These are phyloP conservation scores for Henricia sp. DNA, from an alignment of 53 echinoderm and acorn worm genomes.

Conservation along the genomic window DNA sequence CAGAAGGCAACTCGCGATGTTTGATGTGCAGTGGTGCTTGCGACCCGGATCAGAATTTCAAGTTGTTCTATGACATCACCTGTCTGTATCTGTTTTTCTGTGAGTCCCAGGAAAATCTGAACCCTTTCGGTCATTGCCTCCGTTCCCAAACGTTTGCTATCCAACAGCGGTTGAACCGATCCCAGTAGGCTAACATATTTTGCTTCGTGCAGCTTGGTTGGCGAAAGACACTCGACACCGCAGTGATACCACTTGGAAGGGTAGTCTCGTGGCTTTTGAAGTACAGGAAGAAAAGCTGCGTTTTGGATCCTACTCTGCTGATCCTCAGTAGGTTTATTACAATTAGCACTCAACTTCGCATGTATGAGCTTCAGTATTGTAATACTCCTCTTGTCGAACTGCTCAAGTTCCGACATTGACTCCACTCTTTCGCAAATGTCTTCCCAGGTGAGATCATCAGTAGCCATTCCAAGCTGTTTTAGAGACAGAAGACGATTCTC, in stretches of 20 bases:
- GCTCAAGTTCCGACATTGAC: constrained; percentile 1
- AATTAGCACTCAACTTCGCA: neutral
- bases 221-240: constrained; percentile 5
- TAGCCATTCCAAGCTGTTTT: constrained; percentile 55
- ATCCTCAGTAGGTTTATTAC: neutral
- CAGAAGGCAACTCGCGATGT: neutral
- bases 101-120: constrained; percentile 17
- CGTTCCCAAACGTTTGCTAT: constrained; percentile 22
- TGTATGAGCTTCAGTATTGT: constrained; percentile 46
- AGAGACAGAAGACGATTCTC: constrained; percentile 51
- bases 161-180: constrained; percentile 30
- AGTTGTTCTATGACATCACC: constrained; percentile 46
- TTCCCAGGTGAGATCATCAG: constrained; percentile 40
- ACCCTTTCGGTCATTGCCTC: constrained; percentile 11
- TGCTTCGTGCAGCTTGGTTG: constrained; percentile 9
- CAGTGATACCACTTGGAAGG: constrained; percentile 32
- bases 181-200: constrained; percentile 26
- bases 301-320: constrained; percentile 14
- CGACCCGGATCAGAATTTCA: neutral
- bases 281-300: constrained; percentile 62
- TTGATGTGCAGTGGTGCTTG: neutral
- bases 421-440: constrained; percentile 60
- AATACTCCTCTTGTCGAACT: neutral
- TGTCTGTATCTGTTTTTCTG: neutral
- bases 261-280: constrained; percentile 25